Base-by-base conservation (phyloP, 2,888 invertebrate genomes). In the Melangyna quadrimaculata region DNA sequence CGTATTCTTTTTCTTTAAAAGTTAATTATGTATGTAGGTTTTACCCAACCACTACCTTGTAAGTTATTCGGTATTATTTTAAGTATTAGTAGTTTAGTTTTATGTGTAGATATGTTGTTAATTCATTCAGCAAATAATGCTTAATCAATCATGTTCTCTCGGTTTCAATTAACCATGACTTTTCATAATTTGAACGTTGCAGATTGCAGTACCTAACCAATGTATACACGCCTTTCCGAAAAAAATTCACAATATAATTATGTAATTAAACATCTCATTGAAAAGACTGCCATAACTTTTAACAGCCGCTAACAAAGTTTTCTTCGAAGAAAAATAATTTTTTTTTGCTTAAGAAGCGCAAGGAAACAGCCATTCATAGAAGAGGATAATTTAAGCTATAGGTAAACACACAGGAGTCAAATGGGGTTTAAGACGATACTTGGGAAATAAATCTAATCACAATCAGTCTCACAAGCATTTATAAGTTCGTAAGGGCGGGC, bases 251-350 rank as follows among this genome's bases (percentile, higher is more conserved):
- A 29, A 55, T 29, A 17, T 55, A 55, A 55, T 55, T 10, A 55
- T 32, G 17, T 55, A 55, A 32, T 55, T 55, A 29, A 55, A 9
- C 10, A 17, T 32, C 55, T 55, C 12, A 55, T 37, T 35, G 24
- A 61, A 72, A 77, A 59, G 35, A 67, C 59, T 67, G 5, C n/a
- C 37, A 45, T 61, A 69, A 72, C 59, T 77, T 72, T 69, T 51
- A 59, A 69, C 59, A 48, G 55, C 29, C 55, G 55, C 24, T 51
- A 40, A 40, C 24, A 9, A 37, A 37, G 29, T 55, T 45, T n/a
- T 19, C 22, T 32, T 32, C n/a, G 6, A 29, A 55, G 9, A 32
- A 55, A 55, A 29, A 6, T 1, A 17, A 17, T 55, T 29, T 45
- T 24, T n/a, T 32, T 71, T 12, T 22, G n/a, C 29, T 55, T 29